These are phyloP conservation scores for Macrochelys suwanniensis DNA, from an alignment of 2,797 vertebrate species.

Conservation along the genomic window DNA sequence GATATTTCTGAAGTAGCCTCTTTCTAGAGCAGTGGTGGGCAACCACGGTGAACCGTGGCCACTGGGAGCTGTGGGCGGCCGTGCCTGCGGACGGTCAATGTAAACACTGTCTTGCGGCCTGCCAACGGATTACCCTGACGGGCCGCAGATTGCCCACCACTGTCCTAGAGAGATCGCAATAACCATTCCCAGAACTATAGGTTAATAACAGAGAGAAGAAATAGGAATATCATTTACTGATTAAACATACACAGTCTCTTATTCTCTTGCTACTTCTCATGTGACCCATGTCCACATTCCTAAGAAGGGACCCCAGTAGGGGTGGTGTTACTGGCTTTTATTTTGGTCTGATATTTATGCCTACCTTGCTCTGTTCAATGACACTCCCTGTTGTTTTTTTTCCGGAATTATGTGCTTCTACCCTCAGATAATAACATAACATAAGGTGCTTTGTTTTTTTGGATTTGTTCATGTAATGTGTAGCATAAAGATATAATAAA, in stretches of 20 bases:
- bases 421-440: constrained; percentile 39
- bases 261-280: constrained; percentile 57
- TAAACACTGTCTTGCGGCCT: no score
- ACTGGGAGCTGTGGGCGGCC: no score
- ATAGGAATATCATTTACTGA: constrained; percentile 43
- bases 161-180: constrained; percentile 44
- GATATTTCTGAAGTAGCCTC: constrained; percentile 45
- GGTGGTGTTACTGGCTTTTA: not conserved
- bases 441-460: constrained; percentile 63
- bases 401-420: constrained; percentile 29
- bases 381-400: not conserved
- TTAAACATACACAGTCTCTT: constrained; percentile 31
- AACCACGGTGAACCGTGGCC: accelerated
- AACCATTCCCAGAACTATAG: constrained; percentile 61
- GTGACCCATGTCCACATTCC: constrained; percentile 47
- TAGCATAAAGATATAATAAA: constrained; percentile 66
- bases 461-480: constrained; percentile 58
- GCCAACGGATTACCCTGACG: no score
- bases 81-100: no score
- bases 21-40: not conserved
- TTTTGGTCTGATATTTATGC: constrained; percentile 38
- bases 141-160: no score
- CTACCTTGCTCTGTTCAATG: constrained; percentile 46
- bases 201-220: constrained; percentile 57
- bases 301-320: constrained; percentile 47